Conservation (phyloP, 2,113 vertebrate species). For the Eptatretus burgeri region DNA sequence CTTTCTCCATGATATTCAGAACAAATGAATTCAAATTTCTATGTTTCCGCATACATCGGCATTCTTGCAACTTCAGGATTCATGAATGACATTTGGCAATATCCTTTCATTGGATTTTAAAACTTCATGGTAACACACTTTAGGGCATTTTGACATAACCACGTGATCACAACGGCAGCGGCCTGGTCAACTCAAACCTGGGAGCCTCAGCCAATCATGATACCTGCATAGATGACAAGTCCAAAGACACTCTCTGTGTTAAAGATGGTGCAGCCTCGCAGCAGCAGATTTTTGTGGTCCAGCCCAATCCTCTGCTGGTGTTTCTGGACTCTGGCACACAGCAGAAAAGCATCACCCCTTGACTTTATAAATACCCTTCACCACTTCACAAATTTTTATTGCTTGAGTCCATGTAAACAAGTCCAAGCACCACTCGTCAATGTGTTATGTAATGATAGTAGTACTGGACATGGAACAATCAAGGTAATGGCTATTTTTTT, state of each 20-base stretch:
- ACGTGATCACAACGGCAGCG: too few species aligned
- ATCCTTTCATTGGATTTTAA: too few species aligned
- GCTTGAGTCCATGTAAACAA: too few species aligned
- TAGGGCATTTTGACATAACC: too few species aligned
- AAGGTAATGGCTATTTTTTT: too few species aligned
- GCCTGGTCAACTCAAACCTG: too few species aligned
- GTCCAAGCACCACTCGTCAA: neutral
- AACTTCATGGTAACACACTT: too few species aligned
- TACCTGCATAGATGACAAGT: constrained; percentile 84
- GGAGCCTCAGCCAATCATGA: neutral
- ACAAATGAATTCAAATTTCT: too few species aligned
- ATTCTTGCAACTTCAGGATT: too few species aligned
- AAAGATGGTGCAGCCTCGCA: constrained; percentile 66
- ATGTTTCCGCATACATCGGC: too few species aligned
- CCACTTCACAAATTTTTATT: neutral
- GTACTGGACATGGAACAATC: constrained; percentile 11
- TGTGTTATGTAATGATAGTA: neutral
- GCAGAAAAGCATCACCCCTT: neutral
- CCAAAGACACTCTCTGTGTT: constrained; percentile 82
- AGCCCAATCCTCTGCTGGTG: constrained; percentile 25
- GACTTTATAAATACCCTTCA: neutral
- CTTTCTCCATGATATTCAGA: too few species aligned
- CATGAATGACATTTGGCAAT: too few species aligned
- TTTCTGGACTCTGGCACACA: constrained; percentile 30
- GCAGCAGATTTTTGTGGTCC: constrained; percentile 61